These are phyloP conservation scores for Nesospiza acunhae DNA, from an alignment of 2,113 vertebrate genomes.

Conservation along the genomic window DNA sequence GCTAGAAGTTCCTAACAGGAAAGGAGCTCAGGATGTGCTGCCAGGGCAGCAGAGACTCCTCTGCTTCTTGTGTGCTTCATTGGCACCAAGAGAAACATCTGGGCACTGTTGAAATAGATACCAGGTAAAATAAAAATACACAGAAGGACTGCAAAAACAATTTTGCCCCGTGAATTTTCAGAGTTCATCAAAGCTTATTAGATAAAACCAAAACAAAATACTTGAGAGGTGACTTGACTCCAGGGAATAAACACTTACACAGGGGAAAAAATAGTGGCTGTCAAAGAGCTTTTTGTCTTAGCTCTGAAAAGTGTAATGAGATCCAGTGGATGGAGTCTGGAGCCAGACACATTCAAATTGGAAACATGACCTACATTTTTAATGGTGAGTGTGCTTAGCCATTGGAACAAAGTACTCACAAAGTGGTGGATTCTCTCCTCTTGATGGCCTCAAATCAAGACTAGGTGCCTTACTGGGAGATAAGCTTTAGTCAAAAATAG, in stretches of 20 bases:
- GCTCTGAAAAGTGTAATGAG: not conserved
- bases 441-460: conserved; percentile 33
- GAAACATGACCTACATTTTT: conserved; percentile 61
- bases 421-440: conserved; percentile 37
- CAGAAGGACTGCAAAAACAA: not conserved
- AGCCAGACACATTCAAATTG: conserved; percentile 45
- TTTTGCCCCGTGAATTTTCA: not conserved
- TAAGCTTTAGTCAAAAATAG: conserved; percentile 64
- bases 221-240: not conserved
- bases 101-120: not conserved
- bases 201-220: not conserved
- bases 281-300: conserved; percentile 33
- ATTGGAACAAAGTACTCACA: conserved; percentile 21
- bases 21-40: not conserved
- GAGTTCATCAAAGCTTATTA: not conserved
- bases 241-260: not conserved
- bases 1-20: not conserved
- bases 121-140: not conserved
- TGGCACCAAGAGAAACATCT: fast-evolving
- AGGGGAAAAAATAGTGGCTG: conserved; percentile 8
- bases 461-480: conserved; percentile 41
- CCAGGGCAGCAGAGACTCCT: not conserved
- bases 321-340: not conserved
- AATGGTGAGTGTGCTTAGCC: conserved; percentile 27
- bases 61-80: fast-evolving